These are phyloP conservation scores for Tenebrio molitor DNA, from an alignment of 1,140 invertebrate species.

Conservation along the genomic window DNA sequence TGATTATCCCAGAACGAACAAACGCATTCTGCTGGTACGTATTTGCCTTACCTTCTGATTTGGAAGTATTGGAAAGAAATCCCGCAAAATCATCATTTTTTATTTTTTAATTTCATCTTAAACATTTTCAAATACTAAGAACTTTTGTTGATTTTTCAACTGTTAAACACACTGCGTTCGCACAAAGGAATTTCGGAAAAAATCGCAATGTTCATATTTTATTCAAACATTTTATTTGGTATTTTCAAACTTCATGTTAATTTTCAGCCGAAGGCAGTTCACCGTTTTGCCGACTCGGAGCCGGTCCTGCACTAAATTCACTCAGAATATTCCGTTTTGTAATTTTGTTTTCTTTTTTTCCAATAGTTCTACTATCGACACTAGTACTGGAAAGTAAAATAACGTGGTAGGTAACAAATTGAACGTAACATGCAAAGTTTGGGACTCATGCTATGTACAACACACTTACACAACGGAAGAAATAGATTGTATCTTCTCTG, in stretches of 20 bases:
- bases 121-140: no score
- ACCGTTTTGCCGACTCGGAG: background rate
- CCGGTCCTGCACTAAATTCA: background rate
- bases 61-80: no score
- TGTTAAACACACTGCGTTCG: no score
- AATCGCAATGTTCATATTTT: no score
- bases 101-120: no score
- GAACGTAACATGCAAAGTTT: background rate
- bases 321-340: background rate
- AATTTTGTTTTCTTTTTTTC: background rate
- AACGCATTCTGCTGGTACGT: no score
- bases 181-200: no score
- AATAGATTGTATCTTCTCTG: slow-evolving; percentile 53
- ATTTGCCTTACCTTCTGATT: no score
- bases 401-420: background rate
- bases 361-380: background rate
- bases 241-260: slow-evolving; percentile 1
- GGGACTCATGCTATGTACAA: slow-evolving; percentile 33
- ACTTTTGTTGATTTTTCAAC: no score
- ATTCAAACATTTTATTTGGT: background rate
- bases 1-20: no score
- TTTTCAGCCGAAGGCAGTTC: background rate
- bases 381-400: background rate
- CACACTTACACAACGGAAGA: slow-evolving; percentile 56
- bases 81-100: no score